These are phyloP conservation scores for Yponomeuta plumbellus DNA, from an alignment of 2,888 invertebrate species.

Conservation along the genomic window DNA sequence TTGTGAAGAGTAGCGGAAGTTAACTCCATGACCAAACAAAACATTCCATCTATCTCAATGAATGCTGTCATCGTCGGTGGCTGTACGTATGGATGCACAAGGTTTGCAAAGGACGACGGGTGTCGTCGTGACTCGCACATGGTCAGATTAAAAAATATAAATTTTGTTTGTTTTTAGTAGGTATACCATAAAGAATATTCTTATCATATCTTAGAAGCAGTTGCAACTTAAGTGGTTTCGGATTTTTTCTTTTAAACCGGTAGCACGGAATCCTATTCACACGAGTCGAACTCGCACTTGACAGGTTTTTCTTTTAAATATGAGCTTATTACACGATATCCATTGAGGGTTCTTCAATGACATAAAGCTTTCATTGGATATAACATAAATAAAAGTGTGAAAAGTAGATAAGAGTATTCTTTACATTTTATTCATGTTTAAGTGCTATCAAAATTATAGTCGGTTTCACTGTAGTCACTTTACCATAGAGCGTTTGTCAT, in stretches of 20 bases:
- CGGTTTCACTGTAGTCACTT: neutral
- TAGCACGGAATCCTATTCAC: too few relatives aligned
- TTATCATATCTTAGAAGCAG: neutral
- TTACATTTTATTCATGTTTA: neutral
- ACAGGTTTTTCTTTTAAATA: too few relatives aligned
- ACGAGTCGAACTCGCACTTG: too few relatives aligned
- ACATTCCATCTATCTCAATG: neutral
- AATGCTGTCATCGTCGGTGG: neutral
- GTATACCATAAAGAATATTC: neutral
- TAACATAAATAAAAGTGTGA: too few relatives aligned
- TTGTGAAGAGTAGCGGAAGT: too few relatives aligned
- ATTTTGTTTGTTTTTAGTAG: neutral
- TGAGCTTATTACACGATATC: too few relatives aligned
- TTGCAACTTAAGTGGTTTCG: too few relatives aligned
- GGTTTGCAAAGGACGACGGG: constrained; percentile 43
- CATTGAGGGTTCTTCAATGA: too few relatives aligned
- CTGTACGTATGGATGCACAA: neutral
- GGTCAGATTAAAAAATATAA: neutral
- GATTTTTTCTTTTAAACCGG: too few relatives aligned
- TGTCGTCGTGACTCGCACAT: constrained; percentile 46
- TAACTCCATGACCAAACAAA: neutral
- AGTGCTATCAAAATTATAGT: neutral
- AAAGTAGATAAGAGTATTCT: too few relatives aligned
- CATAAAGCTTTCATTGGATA: too few relatives aligned
- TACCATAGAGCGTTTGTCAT: neutral